A percentile compares a stretch with the other conserved stretches of the same genome.
Conservation (phyloP, 2,113 vertebrate species). For the Corythaeola cristata region DNA sequence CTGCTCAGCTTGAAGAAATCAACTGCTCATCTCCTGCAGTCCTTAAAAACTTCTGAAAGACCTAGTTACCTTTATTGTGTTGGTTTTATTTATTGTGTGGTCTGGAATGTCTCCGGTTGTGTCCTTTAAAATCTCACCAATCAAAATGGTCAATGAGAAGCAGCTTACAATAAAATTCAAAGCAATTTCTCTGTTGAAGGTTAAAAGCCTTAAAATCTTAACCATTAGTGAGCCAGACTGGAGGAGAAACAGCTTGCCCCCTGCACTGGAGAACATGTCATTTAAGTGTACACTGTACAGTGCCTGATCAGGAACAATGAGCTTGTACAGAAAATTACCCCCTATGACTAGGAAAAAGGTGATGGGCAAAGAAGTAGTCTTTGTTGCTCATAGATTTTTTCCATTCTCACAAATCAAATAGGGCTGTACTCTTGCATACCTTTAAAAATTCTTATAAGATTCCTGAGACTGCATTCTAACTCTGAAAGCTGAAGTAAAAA, state of each 20-base stretch:
- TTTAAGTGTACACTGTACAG: neutral
- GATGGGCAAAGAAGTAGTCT: neutral
- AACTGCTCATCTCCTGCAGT: slow-evolving; percentile 37
- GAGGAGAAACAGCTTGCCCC: neutral
- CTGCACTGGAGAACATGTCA: neutral
- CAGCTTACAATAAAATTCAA: neutral
- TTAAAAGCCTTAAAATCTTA: neutral
- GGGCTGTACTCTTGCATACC: neutral
- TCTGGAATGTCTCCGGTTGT: neutral
- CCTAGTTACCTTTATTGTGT: neutral
- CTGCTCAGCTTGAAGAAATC: slow-evolving; percentile 31
- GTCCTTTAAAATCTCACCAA: neutral
- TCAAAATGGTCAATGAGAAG: neutral
- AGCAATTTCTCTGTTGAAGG: neutral
- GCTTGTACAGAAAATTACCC: neutral
- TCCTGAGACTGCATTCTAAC: neutral
- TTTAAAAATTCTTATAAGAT: neutral
- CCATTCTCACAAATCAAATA: neutral
- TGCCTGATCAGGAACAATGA: neutral
- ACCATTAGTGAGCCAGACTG: neutral
- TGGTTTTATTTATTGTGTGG: neutral
- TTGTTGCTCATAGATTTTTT: neutral
- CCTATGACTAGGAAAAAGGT: neutral
- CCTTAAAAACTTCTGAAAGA: neutral
- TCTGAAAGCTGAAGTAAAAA: neutral